These are phyloP conservation scores for Lycia hirtaria DNA, from an alignment of 2,888 invertebrate species.

Conservation along the genomic window DNA sequence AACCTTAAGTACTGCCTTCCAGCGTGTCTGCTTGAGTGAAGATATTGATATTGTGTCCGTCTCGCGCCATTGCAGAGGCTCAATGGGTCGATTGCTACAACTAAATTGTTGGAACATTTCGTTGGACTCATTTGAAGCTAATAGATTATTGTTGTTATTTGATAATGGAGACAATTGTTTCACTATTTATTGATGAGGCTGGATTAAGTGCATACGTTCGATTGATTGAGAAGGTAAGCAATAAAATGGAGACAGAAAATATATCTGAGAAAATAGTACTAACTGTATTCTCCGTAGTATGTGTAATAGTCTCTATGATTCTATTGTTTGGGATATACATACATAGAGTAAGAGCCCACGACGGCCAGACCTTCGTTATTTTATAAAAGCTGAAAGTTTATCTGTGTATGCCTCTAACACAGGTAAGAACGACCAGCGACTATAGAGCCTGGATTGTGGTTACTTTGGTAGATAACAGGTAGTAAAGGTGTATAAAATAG, in stretches of 20 bases:
- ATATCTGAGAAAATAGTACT: neutral
- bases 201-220: conserved; percentile 8
- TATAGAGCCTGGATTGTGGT: too few relatives aligned
- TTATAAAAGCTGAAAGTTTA: too few relatives aligned
- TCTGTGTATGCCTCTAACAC: too few relatives aligned
- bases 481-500: too few relatives aligned
- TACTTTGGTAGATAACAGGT: too few relatives aligned
- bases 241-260: neutral
- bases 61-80: conserved; percentile 39
- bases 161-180: conserved; percentile 33
- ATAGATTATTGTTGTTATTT: conserved; percentile 37
- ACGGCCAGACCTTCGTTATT: too few relatives aligned
- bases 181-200: conserved; percentile 31
- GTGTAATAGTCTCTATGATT: too few relatives aligned
- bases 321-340: too few relatives aligned
- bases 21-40: conserved; percentile 18
- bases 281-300: too few relatives aligned
- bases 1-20: conserved; percentile 14
- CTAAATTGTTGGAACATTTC: conserved; percentile 39
- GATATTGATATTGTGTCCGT: conserved; percentile 44
- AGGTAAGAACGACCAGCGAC: too few relatives aligned
- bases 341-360: too few relatives aligned
- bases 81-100: conserved; percentile 39
- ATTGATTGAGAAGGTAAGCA: conserved; percentile 6
- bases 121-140: conserved; percentile 38